Conservation (phyloP, 2,888 invertebrate genomes). For the Lycaena phlaeas region DNA sequence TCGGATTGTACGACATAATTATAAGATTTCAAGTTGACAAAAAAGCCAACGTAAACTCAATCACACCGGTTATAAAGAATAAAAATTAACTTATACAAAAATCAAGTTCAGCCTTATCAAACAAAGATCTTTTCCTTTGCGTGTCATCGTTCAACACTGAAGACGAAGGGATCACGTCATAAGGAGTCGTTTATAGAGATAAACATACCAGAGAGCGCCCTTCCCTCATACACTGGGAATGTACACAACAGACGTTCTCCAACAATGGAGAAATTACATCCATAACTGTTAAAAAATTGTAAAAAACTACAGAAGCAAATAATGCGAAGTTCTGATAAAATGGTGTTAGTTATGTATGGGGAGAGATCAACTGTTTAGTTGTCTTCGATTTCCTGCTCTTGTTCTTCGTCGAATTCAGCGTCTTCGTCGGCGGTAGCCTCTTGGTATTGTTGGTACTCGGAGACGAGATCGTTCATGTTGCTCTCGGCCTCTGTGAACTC, state of each 20-base stretch:
- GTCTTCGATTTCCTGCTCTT: constrained; percentile 81
- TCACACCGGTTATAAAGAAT: constrained; percentile 61
- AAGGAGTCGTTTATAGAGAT: constrained; percentile 26
- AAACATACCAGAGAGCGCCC: constrained; percentile 63
- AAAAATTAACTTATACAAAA: constrained; percentile 66
- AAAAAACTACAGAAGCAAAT: constrained; percentile 51
- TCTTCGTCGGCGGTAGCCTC: constrained; percentile 90
- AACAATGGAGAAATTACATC: constrained; percentile 28
- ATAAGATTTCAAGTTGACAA: constrained; percentile 43
- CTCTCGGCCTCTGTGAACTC: constrained; percentile 96
- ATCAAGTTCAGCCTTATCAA: constrained; percentile 70
- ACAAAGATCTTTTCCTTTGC: constrained; percentile 63
- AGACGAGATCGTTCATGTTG: constrained; percentile 96
- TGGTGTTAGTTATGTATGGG: constrained; percentile 21
- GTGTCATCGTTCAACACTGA: constrained; percentile 51
- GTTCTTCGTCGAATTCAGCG: constrained; percentile 85
- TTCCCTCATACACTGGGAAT: constrained; percentile 64
- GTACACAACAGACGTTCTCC: constrained; percentile 42
- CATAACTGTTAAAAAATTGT: constrained; percentile 40
- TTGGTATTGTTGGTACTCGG: constrained; percentile 96
- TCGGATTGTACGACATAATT: constrained; percentile 56
- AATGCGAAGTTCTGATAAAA: constrained; percentile 25
- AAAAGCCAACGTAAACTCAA: constrained; percentile 51
- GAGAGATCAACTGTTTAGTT: constrained; percentile 39
- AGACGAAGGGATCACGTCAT: constrained; percentile 55